Evolutionary conservation across 2,113 vertebrate species (phyloP), one percentile per base, ranked within the genome.

Genomic region (Aspidoscelis tigris): DNA sequence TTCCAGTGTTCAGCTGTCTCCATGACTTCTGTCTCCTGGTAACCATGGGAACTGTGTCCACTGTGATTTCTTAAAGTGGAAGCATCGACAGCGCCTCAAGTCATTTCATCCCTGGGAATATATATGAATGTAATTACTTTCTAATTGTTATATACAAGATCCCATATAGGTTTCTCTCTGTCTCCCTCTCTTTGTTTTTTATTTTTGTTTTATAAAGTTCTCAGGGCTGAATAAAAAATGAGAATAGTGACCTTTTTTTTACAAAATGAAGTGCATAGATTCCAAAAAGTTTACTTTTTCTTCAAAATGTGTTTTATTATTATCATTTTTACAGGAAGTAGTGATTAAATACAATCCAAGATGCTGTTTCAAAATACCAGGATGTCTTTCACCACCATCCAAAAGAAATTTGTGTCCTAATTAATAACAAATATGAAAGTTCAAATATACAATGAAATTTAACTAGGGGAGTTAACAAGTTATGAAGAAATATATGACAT

Each of bases 31-130:
- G n/a, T 74, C 41, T 92, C 75, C 65, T 80, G 71, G 93, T 96
- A 95, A 95, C 92, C 92, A 95, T 91, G 91, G 95, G 81, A 96
- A 96, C 94, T 82, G 10, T 41, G 39, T 91, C 90, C 86, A 88
- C 82, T 75, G 69, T 86, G 89, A 90, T 90, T 93, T 93, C 92
- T 94, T 91, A 84, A 90, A 95, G 88, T 91, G 39, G 69, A 93
- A 94, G 79, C 87, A 82, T 50, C 92, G 84, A 72, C 53, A 84
- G 41, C 76, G 85, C 76, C 86, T 88, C 90, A 91, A 94, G 89
- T 91, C 83, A 90, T 91, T 89, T 89, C 1, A 91, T 88, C 69
- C 79, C 68, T 78, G 82, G 81, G 84, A 84, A 94, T 95, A 95
- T 92, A 93, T 79, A 90, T 84, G 88, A 88, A 89, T 26, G 73